Conservation (phyloP, 1,140 invertebrate species). For the Colletes gigas region DNA sequence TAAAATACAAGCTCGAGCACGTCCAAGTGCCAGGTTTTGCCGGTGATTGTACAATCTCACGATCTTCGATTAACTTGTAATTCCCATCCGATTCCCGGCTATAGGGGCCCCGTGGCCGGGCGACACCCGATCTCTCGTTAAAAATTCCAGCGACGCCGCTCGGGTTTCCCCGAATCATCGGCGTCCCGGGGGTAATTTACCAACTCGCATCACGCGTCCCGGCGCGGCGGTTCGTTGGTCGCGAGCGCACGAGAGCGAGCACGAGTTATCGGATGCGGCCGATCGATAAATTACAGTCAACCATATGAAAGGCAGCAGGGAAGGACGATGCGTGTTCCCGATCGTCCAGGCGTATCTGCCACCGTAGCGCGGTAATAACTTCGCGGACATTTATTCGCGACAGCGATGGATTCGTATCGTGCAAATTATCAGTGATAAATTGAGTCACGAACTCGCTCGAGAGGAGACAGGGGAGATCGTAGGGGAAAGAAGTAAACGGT, state of each 20-base stretch:
- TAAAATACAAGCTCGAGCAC: no score
- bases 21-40: neutral
- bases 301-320: slow-evolving; percentile 35
- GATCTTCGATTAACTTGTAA: slow-evolving; percentile 48
- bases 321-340: slow-evolving; percentile 36
- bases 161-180: slow-evolving; percentile 58
- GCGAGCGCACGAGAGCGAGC: neutral
- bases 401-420: slow-evolving; percentile 52
- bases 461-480: neutral
- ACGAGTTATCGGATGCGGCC: slow-evolving; percentile 43
- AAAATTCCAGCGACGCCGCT: slow-evolving; percentile 51
- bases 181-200: slow-evolving; percentile 47
- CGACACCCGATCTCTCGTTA: slow-evolving; percentile 47
- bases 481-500: neutral
- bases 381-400: slow-evolving; percentile 53
- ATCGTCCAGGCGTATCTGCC: slow-evolving; percentile 40
- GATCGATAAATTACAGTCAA: slow-evolving; percentile 66
- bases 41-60: slow-evolving; percentile 7
- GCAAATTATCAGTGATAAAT: slow-evolving; percentile 73
- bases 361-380: slow-evolving; percentile 53
- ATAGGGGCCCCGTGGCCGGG: slow-evolving; percentile 1
- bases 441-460: slow-evolving; percentile 27
- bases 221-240: neutral
- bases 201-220: slow-evolving; percentile 35
- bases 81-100: slow-evolving; percentile 21